These are phyloP conservation scores for Iphiclides podalirius DNA, from an alignment of 2,888 invertebrate species.

Conservation along the genomic window DNA sequence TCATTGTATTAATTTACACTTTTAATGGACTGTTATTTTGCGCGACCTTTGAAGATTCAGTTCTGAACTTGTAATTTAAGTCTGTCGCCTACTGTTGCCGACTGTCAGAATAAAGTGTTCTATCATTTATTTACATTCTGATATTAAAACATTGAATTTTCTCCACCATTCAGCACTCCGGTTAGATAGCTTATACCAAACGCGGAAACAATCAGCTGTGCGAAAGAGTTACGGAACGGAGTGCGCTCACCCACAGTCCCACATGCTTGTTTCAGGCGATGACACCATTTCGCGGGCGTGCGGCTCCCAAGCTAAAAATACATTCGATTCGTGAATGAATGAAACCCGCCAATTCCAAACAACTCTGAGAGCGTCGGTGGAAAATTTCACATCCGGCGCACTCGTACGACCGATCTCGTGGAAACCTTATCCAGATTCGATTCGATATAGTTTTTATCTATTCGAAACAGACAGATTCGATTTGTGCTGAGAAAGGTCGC, in stretches of 20 bases:
- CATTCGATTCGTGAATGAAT: constrained; percentile 45
- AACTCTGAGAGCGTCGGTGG: constrained; percentile 54
- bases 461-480: not conserved
- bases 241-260: constrained; percentile 66
- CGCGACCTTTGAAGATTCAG: not conserved
- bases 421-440: constrained; percentile 22
- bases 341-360: constrained; percentile 42
- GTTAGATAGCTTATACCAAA: not conserved
- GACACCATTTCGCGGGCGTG: constrained; percentile 56
- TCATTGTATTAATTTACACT: not conserved
- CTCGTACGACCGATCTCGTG: constrained; percentile 19
- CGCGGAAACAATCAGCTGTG: constrained; percentile 66
- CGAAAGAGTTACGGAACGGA: no score
- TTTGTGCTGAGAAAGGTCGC: no score
- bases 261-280: constrained; percentile 41
- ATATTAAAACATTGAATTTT: not conserved
- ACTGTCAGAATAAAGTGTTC: not conserved
- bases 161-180: not conserved
- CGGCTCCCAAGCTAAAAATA: constrained; percentile 59
- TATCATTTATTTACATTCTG: not conserved
- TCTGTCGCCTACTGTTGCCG: not conserved
- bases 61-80: not conserved
- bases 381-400: constrained; percentile 66
- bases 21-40: not conserved
- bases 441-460: constrained; percentile 17